Percentiles rank a stretch among this genome's conserved stretches.
These are phyloP conservation scores for Mesitornis unicolor DNA, from an alignment of 2,113 vertebrate genomes.

Conservation along the genomic window DNA sequence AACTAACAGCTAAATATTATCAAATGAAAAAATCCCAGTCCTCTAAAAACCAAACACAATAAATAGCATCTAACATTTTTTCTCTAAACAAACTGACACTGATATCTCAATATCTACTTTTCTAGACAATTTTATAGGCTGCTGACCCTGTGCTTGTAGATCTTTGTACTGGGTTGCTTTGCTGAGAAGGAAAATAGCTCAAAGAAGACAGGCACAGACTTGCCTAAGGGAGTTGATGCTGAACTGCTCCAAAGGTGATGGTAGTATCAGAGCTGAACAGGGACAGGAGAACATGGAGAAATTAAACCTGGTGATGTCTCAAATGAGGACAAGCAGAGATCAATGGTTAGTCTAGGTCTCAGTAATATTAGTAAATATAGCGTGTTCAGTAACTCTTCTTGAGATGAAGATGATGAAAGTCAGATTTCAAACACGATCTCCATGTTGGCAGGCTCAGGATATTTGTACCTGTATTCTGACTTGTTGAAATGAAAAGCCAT, in stretches of 20 bases:
- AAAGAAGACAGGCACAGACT: neutral
- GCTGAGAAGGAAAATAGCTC: neutral
- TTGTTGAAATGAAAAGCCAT: neutral
- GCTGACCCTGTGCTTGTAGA: neutral
- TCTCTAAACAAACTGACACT: neutral
- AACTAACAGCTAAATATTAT: neutral
- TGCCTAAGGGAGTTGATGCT: neutral
- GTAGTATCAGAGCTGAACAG: neutral
- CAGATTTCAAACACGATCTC: neutral
- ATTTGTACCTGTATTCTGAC: neutral
- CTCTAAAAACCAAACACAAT: neutral
- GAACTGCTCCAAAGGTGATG: neutral
- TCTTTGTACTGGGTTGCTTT: neutral
- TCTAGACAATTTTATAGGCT: neutral
- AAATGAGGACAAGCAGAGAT: neutral
- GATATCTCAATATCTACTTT: neutral
- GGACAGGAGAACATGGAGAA: neutral
- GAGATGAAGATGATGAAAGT: neutral
- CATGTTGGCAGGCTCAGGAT: neutral
- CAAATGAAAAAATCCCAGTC: neutral
- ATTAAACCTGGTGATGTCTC: neutral
- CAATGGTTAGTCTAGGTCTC: neutral
- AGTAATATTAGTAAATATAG: neutral
- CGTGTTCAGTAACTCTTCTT: neutral
- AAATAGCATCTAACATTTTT: fast-evolving